A percentile compares a stretch with the other conserved stretches of the same genome.
Evolutionary conservation across 2,797 vertebrate genomes (phyloP).

Genomic region (Myotis vivesi): DNA sequence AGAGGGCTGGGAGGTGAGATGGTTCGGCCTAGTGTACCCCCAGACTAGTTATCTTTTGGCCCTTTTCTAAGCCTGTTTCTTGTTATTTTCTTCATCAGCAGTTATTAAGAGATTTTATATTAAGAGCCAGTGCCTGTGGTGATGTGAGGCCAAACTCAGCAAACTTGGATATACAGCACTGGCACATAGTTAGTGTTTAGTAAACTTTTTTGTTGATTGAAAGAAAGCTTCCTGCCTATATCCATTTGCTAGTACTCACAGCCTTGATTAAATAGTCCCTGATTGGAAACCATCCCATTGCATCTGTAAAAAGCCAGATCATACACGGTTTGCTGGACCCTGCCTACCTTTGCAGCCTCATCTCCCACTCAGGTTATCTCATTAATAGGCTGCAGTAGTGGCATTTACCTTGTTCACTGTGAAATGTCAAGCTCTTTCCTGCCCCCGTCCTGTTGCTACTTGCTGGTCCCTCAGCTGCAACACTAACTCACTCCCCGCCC

Average conservation of each 20-base stretch:
- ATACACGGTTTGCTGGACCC: no score
- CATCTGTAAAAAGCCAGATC: not conserved
- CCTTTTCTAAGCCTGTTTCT: not conserved
- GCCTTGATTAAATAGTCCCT: not conserved
- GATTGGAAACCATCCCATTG: not conserved
- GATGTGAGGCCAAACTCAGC: not conserved
- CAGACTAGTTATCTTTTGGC: not conserved
- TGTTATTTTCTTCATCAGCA: not conserved
- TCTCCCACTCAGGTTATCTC: not conserved
- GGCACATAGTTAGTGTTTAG: not conserved
- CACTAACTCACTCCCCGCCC: not conserved
- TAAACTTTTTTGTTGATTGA: not conserved
- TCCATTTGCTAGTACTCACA: not conserved
- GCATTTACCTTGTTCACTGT: not conserved
- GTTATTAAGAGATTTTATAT: conserved; percentile 3
- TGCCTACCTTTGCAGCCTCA: not conserved
- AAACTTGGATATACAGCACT: not conserved
- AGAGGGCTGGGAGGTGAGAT: not conserved
- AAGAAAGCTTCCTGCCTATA: not conserved
- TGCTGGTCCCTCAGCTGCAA: not conserved
- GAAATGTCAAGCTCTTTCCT: not conserved
- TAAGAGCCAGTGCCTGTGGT: not conserved
- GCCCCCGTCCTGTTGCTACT: not conserved
- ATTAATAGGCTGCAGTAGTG: not conserved
- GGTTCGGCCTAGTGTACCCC: not conserved